Conservation (phyloP, 2,113 vertebrate genomes). For the Alexandromys fortis region DNA sequence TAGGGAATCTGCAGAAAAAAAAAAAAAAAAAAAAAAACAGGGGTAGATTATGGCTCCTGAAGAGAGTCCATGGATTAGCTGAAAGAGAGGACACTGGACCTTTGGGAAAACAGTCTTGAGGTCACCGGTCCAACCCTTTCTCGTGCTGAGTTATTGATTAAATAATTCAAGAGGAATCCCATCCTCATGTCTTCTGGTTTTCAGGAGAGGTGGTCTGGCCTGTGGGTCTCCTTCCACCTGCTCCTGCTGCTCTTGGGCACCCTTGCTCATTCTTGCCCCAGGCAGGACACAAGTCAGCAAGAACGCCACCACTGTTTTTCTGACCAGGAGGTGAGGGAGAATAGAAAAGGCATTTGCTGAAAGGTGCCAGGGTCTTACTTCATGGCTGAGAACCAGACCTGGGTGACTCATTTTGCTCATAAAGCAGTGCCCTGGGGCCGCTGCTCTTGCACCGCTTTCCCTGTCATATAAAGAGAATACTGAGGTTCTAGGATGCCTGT, state of each 20-base stretch:
- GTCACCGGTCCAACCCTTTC: constrained; percentile 27
- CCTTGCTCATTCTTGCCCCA: neutral
- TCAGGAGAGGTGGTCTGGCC: neutral
- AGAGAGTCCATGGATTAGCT: constrained; percentile 55
- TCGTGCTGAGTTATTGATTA: constrained; percentile 56
- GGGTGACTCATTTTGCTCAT: neutral
- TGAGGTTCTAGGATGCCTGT: neutral
- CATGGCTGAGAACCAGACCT: neutral
- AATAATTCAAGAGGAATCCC: neutral
- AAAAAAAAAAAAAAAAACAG: constrained; percentile 59
- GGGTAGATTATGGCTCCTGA: constrained; percentile 10
- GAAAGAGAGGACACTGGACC: constrained; percentile 1
- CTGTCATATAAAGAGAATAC: neutral
- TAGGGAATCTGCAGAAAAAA: constrained; percentile 52
- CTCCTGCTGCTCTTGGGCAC: neutral
- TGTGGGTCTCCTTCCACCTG: neutral
- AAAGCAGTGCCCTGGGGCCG: neutral
- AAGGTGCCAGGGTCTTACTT: neutral
- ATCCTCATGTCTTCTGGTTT: constrained; percentile 32
- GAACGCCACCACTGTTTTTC: neutral
- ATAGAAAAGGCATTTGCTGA: neutral
- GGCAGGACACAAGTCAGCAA: neutral
- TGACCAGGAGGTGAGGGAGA: neutral
- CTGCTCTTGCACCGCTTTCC: neutral
- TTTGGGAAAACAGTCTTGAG: constrained; percentile 49